Conservation (phyloP, 1,140 invertebrate genomes). For the Scaptomyza montana region DNA sequence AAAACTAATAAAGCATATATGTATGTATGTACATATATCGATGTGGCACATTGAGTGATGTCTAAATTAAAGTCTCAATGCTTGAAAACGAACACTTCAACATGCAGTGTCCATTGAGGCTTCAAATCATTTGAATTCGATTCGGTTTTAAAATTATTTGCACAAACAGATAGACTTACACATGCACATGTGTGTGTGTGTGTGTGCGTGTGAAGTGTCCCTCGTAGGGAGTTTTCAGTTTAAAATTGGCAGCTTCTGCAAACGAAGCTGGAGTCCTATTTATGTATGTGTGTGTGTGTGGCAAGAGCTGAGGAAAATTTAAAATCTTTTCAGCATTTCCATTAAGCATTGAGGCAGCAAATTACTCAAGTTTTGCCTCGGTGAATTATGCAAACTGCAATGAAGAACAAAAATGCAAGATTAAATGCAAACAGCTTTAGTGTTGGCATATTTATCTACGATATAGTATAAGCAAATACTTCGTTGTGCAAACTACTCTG, state of each 20-base stretch:
- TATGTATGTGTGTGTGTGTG: slow-evolving; percentile 4
- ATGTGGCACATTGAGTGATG: background rate
- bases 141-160: slow-evolving; percentile 68
- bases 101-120: slow-evolving; percentile 15
- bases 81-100: slow-evolving; percentile 1
- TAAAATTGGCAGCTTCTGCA: slow-evolving; percentile 29
- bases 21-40: background rate
- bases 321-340: slow-evolving; percentile 59
- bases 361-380: slow-evolving; percentile 49
- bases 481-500: no score
- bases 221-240: slow-evolving; percentile 19
- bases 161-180: slow-evolving; percentile 13
- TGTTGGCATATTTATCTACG: slow-evolving; percentile 62
- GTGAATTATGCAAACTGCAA: slow-evolving; percentile 50
- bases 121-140: slow-evolving; percentile 61
- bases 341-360: slow-evolving; percentile 70
- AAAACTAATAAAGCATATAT: background rate
- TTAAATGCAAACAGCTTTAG: slow-evolving; percentile 70
- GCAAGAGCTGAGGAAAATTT: slow-evolving; percentile 49
- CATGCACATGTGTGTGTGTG: slow-evolving; percentile 10
- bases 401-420: slow-evolving; percentile 53
- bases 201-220: slow-evolving; percentile 7
- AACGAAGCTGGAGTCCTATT: slow-evolving; percentile 22
- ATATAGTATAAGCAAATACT: slow-evolving; percentile 64
- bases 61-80: slow-evolving; percentile 1